Evolutionary conservation across 2,888 invertebrate genomes (phyloP), one percentile per base, ranked within the genome.

Genomic region (Hydriomena furcata): DNA sequence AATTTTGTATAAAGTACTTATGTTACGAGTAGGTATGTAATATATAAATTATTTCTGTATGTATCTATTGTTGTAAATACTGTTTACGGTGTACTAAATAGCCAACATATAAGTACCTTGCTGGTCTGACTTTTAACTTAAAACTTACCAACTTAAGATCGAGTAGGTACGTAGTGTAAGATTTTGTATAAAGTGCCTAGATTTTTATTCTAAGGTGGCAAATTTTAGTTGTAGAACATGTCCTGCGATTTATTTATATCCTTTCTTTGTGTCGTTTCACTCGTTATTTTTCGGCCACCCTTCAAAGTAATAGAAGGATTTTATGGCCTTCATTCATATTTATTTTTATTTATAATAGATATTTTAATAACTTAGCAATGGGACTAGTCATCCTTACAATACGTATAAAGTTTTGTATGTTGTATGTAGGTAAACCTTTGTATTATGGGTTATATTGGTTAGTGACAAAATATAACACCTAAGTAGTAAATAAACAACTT

Each of bases 341-440:
- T 23, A 31, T 31, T 23, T 23, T 23, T 11, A 10, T 11, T 11
- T 4, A 23, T 31, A 35, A 11, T 37, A 13, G 25, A 13, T 25
- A n/a, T n/a, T n/a, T n/a, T 27, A 27, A 52, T 51, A 31, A 13
- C 1, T 44, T 45, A 36, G 58, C 55, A 52, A 55, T 51, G 52
- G 49, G 49, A 60, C 71, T 71, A 71, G 68, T 72, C 72, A 66
- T 62, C 57, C 24, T 24, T 41, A 30, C 30, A 37, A 21, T 28
- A 44, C 8, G 6, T 17, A 17, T 4, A 20, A 34, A 7, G 30
- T 30, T 40, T 25, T 43, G 17, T 32, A 34, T 32, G 4, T 4
- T 17, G 17, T 24, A 23, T 20, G 21, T 28, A 13, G 32, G 34
- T 21, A 28, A 45, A 17, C n/a, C n/a, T n/a, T n/a, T 44, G 27